Base-by-base conservation (phyloP, 2,113 vertebrate species). In the Phoxinus phoxinus region DNA sequence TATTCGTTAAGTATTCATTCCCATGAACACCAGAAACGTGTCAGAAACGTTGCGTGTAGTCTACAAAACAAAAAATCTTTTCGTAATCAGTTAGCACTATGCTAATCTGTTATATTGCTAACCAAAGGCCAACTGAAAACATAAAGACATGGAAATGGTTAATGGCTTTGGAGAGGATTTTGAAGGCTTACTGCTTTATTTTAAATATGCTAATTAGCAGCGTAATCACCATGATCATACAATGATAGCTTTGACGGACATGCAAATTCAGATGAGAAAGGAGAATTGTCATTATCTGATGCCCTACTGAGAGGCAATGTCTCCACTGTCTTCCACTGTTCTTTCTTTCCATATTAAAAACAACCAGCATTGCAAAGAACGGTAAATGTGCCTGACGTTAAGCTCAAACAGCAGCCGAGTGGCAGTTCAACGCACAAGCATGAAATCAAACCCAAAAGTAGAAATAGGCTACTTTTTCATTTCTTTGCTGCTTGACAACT, bases 371-470 rank as follows among this genome's bases (percentile, higher is more conserved):
- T 12, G 59, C 17, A 81, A 30, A 48, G 59, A 46, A 25, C 8
- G 4, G 7, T 21, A 76, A 35, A 51, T 35, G 25, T 30, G 61
- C 25, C 77, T 30, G 41, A 75, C 78, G 46, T 83, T 86, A 72
- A 88, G 85, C 67, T 82, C 30, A 73, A 81, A 63, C 78, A 23
- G 44, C 13, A 44, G 59, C 37, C 15, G 73, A 69, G 77, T 27
- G 56, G 84, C 84, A 83, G 44, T 80, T 35, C 56, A 76, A 77
- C 53, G 51, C 65, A 81, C 72, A 74, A 83, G 82, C 74, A 37
- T 89, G 86, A 89, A 90, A 89, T 89, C 84, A 69, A 83, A 85
- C 75, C 77, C 63, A 4, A 67, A 56, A 88, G 72, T 88, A 83
- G 84, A 88, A 83, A 75, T 73, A 81, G 15, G 41, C 41, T 41